phyloP scores from a whole-genome alignment of 2,113 vertebrate species.

The Dasyornis broadbenti region DNA sequence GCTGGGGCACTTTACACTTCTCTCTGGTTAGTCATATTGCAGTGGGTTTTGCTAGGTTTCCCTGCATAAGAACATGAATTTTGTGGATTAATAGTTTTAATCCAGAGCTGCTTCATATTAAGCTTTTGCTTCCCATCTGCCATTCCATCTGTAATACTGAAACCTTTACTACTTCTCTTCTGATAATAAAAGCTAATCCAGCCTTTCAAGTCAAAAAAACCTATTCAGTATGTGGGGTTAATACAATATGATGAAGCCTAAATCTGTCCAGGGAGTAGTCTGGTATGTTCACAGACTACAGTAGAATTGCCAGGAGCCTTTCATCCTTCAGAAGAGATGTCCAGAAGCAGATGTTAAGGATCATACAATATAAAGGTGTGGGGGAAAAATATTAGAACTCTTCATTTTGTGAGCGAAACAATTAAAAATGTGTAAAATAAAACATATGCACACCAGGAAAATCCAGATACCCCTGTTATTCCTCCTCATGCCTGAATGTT shows the following conservation, averaged over 20 bases:
- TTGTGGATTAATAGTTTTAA: conserved; percentile 68
- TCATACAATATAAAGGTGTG: background rate
- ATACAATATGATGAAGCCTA: background rate
- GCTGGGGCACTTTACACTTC: background rate
- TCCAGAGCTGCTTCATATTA: conserved; percentile 58
- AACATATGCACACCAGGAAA: background rate
- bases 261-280: background rate
- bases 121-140: conserved; percentile 69
- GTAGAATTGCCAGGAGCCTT: background rate
- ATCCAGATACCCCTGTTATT: background rate
- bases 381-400: background rate
- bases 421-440: background rate
- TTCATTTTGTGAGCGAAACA: background rate
- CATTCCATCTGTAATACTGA: conserved; percentile 65
- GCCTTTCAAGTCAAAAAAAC: background rate
- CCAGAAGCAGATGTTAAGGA: conserved; percentile 1
- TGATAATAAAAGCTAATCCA: conserved; percentile 46
- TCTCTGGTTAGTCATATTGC: conserved; percentile 15
- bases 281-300: background rate
- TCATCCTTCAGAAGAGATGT: background rate
- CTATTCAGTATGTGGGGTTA: background rate
- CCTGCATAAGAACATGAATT: conserved; percentile 53
- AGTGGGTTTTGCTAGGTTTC: conserved; percentile 14
- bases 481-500: background rate
- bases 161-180: conserved; percentile 21